Base-by-base conservation (phyloP, 2,888 invertebrate genomes). In the Drosophila percnosoma region DNA sequence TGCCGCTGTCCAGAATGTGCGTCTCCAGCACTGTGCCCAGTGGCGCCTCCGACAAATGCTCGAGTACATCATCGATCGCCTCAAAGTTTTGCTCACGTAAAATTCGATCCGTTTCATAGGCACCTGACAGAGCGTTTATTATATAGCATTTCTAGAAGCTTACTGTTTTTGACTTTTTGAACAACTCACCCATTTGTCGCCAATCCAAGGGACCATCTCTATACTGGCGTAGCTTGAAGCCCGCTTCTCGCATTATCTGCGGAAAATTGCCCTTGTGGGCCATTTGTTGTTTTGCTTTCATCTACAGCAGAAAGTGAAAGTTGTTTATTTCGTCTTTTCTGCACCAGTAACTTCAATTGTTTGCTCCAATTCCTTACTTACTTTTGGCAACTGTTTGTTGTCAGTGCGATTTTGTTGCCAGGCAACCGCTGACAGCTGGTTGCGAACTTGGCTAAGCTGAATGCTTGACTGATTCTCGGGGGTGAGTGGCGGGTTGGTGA, bases 1-100 rank as follows among this genome's bases (percentile, higher is more conserved):
- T 91, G n/a, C 92, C 92, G 55, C 92, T 92, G 66, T 93, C 93
- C 55, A 93, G 76, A 29, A 93, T 89, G 58, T 92, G 90, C 2
- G 90, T 91, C 45, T 92, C 91, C 34, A 93, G 72, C 10, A 92
- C 80, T 2, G 90, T 80, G 8, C 90, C 91, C 38, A 93, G 65
- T 1, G 93, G 92, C 0, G 91, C 92, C 78, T 93, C 92, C 0
- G 93, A 89, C 6, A 93, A 82, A 57, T 92, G 92, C 8, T 63
- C 49, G 40, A 93, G 70, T 8, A 91, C 80, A 5, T 82, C 80
- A 67, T 93, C 93, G 11, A 93, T 83, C 18, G 91, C 73, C 64
- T 93, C 93, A 48, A 92, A 82, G 68, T 91, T 90, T 63, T 92
- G 92, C 4, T 93, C 92, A 18, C 88, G 86, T 31, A 93, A 42